Conservation (phyloP, 2,113 vertebrate species). For the Morone chrysops region DNA sequence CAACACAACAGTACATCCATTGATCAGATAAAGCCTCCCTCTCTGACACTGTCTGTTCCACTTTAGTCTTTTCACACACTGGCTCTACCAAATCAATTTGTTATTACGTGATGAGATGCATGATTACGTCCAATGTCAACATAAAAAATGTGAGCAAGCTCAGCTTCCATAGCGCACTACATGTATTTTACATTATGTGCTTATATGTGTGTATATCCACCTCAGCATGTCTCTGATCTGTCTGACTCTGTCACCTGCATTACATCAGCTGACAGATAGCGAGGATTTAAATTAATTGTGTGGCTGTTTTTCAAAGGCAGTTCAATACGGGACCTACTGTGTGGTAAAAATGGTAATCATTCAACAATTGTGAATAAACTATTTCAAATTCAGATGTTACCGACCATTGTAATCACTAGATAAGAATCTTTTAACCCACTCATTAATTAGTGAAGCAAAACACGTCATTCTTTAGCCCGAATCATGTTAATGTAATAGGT, state of each 20-base stretch:
- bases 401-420: too few species aligned
- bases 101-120: neutral
- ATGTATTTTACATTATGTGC: neutral
- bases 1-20: constrained; percentile 11
- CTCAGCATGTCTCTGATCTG: neutral
- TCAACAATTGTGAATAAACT: too few species aligned
- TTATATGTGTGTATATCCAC: neutral
- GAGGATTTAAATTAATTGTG: neutral
- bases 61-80: neutral
- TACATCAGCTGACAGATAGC: neutral
- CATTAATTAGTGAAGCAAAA: too few species aligned
- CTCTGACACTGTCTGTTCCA: neutral
- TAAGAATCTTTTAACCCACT: too few species aligned
- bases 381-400: too few species aligned
- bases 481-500: too few species aligned
- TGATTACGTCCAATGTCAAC: neutral
- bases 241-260: neutral
- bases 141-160: neutral
- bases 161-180: neutral
- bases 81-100: neutral
- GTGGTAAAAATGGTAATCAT: too few species aligned
- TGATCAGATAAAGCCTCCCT: constrained; percentile 17
- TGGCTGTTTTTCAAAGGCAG: neutral
- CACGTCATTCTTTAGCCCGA: too few species aligned
- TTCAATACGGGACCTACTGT: neutral